phyloP scores from a whole-genome alignment of 2,113 vertebrate species.

The Bufo bufo region DNA sequence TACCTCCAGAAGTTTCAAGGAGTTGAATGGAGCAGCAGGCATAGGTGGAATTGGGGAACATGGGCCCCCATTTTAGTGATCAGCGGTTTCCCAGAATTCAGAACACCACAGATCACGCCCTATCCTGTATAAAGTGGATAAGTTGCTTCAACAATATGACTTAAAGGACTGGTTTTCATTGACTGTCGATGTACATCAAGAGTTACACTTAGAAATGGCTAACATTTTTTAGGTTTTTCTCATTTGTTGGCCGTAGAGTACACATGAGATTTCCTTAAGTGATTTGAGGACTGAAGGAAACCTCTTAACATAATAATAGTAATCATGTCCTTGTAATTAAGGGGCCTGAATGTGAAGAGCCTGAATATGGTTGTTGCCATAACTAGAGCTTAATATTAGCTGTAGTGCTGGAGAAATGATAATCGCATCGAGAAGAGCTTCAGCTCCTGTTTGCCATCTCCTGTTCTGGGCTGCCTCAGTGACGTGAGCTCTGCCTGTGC shows the following conservation, averaged over 20 bases:
- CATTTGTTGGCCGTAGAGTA: background rate
- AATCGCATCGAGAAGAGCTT: slow-evolving; percentile 39
- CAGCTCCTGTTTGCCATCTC: slow-evolving; percentile 39
- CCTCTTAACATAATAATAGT: slow-evolving; percentile 21
- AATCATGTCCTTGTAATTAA: slow-evolving; percentile 38
- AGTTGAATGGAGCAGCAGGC: too few relatives aligned
- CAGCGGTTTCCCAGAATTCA: too few relatives aligned
- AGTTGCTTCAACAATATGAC: too few relatives aligned
- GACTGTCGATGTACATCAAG: too few relatives aligned
- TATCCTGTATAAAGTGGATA: too few relatives aligned
- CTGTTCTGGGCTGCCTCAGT: slow-evolving; percentile 4
- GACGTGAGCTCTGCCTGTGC: slow-evolving; percentile 39
- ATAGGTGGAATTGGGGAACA: too few relatives aligned
- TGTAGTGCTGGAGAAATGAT: slow-evolving; percentile 23
- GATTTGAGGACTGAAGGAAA: background rate
- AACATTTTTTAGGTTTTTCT: background rate
- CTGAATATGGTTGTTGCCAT: slow-evolving; percentile 10
- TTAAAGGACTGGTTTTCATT: too few relatives aligned
- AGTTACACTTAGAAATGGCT: background rate
- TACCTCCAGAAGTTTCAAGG: too few relatives aligned
- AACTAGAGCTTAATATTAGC: slow-evolving; percentile 23
- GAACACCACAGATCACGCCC: too few relatives aligned
- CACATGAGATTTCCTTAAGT: background rate
- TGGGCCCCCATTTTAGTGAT: too few relatives aligned
- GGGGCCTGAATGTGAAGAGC: slow-evolving; percentile 21